Conservation (phyloP, 2,888 invertebrate genomes). For the Thera obeliscata region DNA sequence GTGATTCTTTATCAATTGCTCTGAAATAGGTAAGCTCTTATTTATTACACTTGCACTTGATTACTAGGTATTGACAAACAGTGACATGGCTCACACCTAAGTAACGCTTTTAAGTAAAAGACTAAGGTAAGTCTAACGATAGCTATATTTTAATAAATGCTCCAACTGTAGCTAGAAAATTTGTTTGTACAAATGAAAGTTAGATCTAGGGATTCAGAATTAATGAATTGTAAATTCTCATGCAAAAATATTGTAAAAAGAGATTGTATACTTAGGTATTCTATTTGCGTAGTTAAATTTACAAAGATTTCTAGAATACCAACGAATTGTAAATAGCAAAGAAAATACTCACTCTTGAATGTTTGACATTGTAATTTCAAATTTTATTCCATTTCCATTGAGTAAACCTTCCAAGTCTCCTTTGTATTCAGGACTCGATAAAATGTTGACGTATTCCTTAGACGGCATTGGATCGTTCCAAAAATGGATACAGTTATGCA, state of each 20-base stretch:
- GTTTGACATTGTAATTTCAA: conserved; percentile 66
- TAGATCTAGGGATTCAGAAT: background rate
- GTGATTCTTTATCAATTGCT: conserved; percentile 73
- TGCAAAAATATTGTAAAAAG: background rate
- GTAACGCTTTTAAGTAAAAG: too few relatives aligned
- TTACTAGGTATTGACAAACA: too few relatives aligned
- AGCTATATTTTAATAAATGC: background rate
- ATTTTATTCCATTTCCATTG: conserved; percentile 57
- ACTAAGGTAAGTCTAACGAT: too few relatives aligned
- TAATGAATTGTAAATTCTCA: background rate
- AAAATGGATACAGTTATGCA: too few relatives aligned
- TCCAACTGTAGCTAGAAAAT: background rate
- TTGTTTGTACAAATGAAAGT: background rate
- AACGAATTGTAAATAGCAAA: conserved; percentile 13
- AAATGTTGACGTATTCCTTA: conserved; percentile 61
- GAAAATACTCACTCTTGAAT: conserved; percentile 71
- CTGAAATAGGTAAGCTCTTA: conserved; percentile 48
- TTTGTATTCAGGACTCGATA: conserved; percentile 65
- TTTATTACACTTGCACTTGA: too few relatives aligned
- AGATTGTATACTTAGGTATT: conserved; percentile 2
- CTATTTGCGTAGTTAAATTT: background rate
- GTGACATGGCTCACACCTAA: too few relatives aligned
- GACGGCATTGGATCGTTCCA: conserved; percentile 60
- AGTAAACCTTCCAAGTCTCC: conserved; percentile 57
- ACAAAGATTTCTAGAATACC: conserved; percentile 3